A percentile compares a stretch with the other conserved stretches of the same genome.
Conservation (phyloP, 1,140 invertebrate species). For the Solenopsis fugax region DNA sequence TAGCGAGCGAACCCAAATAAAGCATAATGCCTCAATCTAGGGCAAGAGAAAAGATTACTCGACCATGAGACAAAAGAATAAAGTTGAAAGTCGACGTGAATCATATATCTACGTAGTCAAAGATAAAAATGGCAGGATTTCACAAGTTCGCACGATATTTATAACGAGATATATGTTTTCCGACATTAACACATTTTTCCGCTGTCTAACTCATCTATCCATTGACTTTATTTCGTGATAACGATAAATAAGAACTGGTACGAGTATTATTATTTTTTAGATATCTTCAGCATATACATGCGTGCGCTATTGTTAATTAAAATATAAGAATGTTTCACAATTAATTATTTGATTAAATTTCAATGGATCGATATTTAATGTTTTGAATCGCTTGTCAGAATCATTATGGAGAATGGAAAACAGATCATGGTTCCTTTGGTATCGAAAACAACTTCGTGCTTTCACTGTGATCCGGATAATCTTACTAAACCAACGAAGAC, state of each 20-base stretch:
- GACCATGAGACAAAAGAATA: neutral
- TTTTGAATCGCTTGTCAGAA: constrained; percentile 19
- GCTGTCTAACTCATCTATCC: neutral
- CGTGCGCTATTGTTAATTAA: neutral
- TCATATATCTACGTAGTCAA: constrained; percentile 15
- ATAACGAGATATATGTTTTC: constrained; percentile 17
- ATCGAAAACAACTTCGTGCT: constrained; percentile 62
- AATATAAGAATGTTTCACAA: neutral
- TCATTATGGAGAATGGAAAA: constrained; percentile 66
- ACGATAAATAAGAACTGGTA: constrained; percentile 12
- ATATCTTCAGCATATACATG: neutral
- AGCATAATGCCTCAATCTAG: neutral
- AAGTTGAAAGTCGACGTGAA: neutral
- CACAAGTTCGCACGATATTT: neutral
- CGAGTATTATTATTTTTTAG: neutral
- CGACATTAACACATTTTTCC: constrained; percentile 1
- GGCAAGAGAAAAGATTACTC: neutral
- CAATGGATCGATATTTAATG: constrained; percentile 12
- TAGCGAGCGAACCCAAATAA: neutral
- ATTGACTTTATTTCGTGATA: neutral
- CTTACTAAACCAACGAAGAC: constrained; percentile 60
- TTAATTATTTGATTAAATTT: constrained; percentile 38
- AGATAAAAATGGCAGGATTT: constrained; percentile 25
- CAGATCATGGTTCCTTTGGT: constrained; percentile 51
- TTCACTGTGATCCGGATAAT: constrained; percentile 69